Conservation (phyloP, 2,888 invertebrate genomes). For the Polylopha cassiicola region DNA sequence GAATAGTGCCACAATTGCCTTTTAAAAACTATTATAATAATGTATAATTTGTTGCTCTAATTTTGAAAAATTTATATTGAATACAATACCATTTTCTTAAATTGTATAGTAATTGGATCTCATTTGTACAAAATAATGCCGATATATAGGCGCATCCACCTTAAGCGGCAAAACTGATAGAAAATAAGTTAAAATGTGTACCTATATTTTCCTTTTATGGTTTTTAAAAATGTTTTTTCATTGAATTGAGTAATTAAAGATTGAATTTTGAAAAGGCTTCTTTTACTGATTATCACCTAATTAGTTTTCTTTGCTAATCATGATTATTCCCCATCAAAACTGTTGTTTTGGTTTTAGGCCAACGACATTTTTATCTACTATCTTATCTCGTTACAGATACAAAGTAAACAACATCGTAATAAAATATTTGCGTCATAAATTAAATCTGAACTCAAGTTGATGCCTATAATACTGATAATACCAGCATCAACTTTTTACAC, state of each 20-base stretch:
- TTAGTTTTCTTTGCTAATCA: neutral
- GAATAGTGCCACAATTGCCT: constrained; percentile 53
- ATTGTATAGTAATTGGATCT: constrained; percentile 53
- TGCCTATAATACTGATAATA: too few species aligned
- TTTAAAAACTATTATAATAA: constrained; percentile 38
- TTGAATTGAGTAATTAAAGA: constrained; percentile 52
- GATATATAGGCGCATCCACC: constrained; percentile 13
- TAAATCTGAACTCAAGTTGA: too few species aligned
- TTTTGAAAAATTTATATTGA: constrained; percentile 38
- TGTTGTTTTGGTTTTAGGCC: too few species aligned
- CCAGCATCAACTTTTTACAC: too few species aligned
- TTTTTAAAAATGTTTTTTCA: constrained; percentile 55
- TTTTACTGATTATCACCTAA: neutral
- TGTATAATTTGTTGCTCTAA: constrained; percentile 32
- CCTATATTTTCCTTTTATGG: constrained; percentile 56
- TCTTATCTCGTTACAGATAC: too few species aligned
- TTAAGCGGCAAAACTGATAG: constrained; percentile 51
- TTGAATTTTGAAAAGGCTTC: constrained; percentile 35
- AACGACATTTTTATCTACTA: too few species aligned
- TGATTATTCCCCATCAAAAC: too few species aligned
- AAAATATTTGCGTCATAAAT: too few species aligned
- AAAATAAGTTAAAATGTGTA: constrained; percentile 51
- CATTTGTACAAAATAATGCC: constrained; percentile 32
- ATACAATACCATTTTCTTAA: constrained; percentile 37
- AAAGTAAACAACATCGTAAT: too few species aligned